Evolutionary conservation across 2,113 vertebrate species (phyloP), one percentile per base, ranked within the genome.

Genomic region (Trogon melanurus): DNA sequence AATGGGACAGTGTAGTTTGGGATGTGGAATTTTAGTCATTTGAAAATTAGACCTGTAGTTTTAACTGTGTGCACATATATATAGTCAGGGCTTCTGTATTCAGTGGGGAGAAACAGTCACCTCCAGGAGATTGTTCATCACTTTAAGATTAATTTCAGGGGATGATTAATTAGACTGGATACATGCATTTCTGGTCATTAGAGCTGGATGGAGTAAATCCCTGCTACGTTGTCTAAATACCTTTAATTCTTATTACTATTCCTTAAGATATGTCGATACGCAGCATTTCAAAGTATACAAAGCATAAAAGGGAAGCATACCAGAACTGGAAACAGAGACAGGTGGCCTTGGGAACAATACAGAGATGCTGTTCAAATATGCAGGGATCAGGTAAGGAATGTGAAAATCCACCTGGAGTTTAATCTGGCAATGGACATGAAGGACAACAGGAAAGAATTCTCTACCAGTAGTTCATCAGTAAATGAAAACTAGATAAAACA

Each of bases 41-140:
- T 88, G 60, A 86, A 76, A 73, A 84, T 65, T 29, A 56, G 29
- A 27, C 23, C 41, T 1, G 1, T 22, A 76, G 5, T 67, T 26
- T 69, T 62, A 83, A 51, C 29, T 26, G 10, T 54, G 41, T 41
- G 41, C 9, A 41, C 13, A 25, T 82, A 16, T 65, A 38, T 56
- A 13, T 44, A 60, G 16, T 64, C 32, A 80, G 22, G 15, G 17
- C 14, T 91, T 80, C 69, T 73, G 21, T 76, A 73, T 8, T 93
- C 25, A 65, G 30, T 22, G 0, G 0, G 36, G n/a, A 69, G 64
- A 86, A 32, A 34, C 0, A 0, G 29, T 80, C 41, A 84, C 16
- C 32, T 88, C 29, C 38, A 53, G 34, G 26, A 79, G 17, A 61
- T 19, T 69, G 13, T 71, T 83, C 44, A 36, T 91, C 44, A 19